Conservation (phyloP, 2,113 vertebrate species). For the Syrmaticus mikado region DNA sequence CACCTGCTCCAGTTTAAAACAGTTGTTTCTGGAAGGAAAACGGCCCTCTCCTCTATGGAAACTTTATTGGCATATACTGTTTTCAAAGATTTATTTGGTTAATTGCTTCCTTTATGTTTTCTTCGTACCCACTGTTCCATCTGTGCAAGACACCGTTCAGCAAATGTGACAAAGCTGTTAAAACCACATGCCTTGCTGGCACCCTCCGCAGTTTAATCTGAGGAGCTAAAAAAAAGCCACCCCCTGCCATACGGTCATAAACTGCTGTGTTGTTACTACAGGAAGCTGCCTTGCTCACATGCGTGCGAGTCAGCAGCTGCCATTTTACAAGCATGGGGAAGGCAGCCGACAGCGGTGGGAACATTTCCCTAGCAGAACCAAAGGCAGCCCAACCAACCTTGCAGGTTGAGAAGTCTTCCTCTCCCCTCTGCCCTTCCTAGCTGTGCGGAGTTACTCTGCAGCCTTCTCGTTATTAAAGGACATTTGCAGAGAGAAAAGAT, state of each 20-base stretch:
- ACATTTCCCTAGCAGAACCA: not conserved
- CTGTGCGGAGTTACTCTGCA: not conserved
- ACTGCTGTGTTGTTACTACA: not conserved
- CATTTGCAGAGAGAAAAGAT: not conserved
- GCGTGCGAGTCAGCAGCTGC: not conserved
- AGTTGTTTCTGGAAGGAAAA: not conserved
- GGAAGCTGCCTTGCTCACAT: not conserved
- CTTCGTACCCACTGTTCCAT: conserved; percentile 3
- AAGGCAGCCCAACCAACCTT: not conserved
- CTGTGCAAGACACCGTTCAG: not conserved
- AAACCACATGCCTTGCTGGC: not conserved
- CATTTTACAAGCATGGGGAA: not conserved
- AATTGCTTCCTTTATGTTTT: not conserved
- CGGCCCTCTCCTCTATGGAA: not conserved
- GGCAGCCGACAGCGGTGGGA: not conserved
- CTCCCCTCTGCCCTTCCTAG: not conserved
- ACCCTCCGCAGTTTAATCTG: not conserved
- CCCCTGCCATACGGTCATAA: not conserved
- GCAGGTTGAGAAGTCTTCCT: not conserved
- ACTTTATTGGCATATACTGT: not conserved
- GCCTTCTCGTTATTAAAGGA: not conserved
- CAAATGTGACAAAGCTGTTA: not conserved
- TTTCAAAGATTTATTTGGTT: not conserved
- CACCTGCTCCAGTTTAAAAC: not conserved
- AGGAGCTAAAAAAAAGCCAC: not conserved